phyloP scores from a whole-genome alignment of 2,113 vertebrate genomes.

The Orientallactaga bullata region DNA sequence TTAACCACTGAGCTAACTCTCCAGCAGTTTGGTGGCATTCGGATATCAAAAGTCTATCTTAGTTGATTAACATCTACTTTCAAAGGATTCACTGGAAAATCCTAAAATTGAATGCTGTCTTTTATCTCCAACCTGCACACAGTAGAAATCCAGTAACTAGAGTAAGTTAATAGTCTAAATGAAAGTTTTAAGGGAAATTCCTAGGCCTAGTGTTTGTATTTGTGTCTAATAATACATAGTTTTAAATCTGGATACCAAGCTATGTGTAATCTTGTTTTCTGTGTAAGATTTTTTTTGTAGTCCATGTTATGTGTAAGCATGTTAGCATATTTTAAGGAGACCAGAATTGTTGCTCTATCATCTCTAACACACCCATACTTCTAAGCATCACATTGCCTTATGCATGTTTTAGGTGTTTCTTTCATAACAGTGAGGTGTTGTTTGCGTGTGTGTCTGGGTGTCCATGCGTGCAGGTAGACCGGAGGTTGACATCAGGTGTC shows the following conservation, averaged over 20 bases:
- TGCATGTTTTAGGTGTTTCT: background rate
- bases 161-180: constrained; percentile 35
- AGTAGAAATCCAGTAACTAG: constrained; percentile 15
- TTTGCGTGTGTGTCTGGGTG: too few species aligned
- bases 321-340: constrained; percentile 25
- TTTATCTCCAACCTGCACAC: constrained; percentile 5
- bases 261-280: constrained; percentile 28
- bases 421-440: background rate
- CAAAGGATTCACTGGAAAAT: constrained; percentile 40
- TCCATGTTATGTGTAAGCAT: background rate
- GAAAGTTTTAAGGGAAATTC: constrained; percentile 32
- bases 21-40: constrained; percentile 26
- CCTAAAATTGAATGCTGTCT: background rate
- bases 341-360: background rate
- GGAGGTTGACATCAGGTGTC: too few species aligned
- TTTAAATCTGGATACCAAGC: constrained; percentile 2
- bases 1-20: too few species aligned
- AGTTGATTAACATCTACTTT: background rate
- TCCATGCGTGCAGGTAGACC: too few species aligned
- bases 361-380: background rate
- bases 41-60: constrained; percentile 21
- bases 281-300: constrained; percentile 32
- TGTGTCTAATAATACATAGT: background rate
- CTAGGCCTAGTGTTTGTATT: background rate
- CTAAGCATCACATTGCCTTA: constrained; percentile 22